Base-by-base conservation (phyloP, 1,140 invertebrate genomes). In the Magallana angulata region DNA sequence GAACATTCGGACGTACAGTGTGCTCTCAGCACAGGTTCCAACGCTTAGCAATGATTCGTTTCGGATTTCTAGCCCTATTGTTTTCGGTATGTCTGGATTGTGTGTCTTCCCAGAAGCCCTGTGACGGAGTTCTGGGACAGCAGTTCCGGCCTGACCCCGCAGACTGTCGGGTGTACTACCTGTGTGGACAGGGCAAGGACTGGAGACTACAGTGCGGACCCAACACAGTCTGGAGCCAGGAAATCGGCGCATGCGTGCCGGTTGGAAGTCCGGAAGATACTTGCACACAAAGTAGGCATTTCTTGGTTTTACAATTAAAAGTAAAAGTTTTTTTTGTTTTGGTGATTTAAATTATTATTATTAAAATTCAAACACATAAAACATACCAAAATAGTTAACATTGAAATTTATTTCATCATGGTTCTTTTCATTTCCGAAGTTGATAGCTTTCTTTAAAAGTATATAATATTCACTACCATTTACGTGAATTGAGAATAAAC, bases 141-240 rank as follows among this genome's bases (percentile, higher is more conserved):
- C 57, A 57, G 58, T 85, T 89, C 36, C 86, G 89, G 24, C 85
- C 89, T 5, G 89, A 90, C 59, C 84, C 68, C 1, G 56, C 84
- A 8, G 84, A 88, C 60, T 90, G 89, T 58, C 56, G 84, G 8
- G 82, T 86, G 30, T 90, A 87, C 60, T 85, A 90, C 84, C 36
- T 90, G 7, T 90, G 89, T 68, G 68, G n/a, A 11, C 48, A 82
- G n/a, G 81, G 82, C n/a, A 86, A 64, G 18, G 60, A 84, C 36
- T 82, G 81, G 76, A 84, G 16, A 48, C 36, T 86, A 24, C 68
- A 48, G 7, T 90, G 89, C 85, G 62, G 30, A 0, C 36, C 60
- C 1, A 30, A 85, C 8, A 80, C 24, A 12, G 82, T 88, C 7
- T 90, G 82, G 82, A 82, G 88, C 24, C 89, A 88, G 48, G 58